phyloP scores from a whole-genome alignment of 1,140 invertebrate genomes.

The Pogonomyrmex barbatus region DNA sequence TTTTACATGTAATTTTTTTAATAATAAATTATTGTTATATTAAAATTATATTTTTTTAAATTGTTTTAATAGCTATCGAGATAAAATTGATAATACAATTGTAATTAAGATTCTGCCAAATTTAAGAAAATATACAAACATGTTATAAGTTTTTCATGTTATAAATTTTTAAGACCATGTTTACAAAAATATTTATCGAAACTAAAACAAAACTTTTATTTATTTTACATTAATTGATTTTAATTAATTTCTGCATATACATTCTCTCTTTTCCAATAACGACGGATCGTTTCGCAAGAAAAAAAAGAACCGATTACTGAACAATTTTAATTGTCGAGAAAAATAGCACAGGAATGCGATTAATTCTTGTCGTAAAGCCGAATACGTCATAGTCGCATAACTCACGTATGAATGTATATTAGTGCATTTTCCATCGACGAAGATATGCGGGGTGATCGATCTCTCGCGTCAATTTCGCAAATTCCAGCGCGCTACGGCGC shows the following conservation, averaged over 20 bases:
- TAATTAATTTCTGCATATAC: neutral
- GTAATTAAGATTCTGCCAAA: neutral
- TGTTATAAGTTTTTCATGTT: constrained; percentile 7
- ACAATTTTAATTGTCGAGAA: neutral
- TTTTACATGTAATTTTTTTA: neutral
- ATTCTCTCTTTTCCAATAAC: neutral
- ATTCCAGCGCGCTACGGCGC: constrained; percentile 26
- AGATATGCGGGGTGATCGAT: constrained; percentile 57
- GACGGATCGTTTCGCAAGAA: neutral
- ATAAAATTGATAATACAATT: neutral
- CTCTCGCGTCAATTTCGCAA: constrained; percentile 56
- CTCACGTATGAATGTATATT: constrained; percentile 2
- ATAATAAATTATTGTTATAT: too few species aligned
- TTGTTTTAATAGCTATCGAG: constrained; percentile 7
- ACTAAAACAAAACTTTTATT: neutral
- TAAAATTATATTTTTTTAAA: neutral
- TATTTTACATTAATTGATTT: neutral
- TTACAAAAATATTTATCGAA: too few species aligned
- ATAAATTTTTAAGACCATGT: neutral
- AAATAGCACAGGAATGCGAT: neutral
- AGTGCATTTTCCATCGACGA: constrained; percentile 37
- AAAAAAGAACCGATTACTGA: constrained; percentile 1
- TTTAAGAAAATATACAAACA: neutral
- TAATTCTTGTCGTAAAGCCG: constrained; percentile 4
- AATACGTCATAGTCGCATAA: constrained; percentile 19